Evolutionary conservation across 2,797 vertebrate genomes (phyloP).

Genomic region (Pangasius mekongensis): DNA sequence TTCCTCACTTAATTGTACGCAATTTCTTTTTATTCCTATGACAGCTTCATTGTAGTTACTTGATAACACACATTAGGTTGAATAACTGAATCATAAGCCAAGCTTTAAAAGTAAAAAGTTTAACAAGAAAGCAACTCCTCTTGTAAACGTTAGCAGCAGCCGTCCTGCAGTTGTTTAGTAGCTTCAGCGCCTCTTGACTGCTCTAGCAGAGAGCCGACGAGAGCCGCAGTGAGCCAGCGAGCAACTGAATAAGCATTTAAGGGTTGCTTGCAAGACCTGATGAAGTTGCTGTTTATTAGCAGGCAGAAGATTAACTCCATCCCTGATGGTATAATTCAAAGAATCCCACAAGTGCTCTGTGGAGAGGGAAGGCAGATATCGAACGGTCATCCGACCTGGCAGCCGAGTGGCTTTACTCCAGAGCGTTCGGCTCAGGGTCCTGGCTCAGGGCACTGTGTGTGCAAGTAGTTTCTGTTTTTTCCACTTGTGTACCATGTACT

Average conservation of each 20-base stretch:
- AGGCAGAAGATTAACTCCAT: conserved; percentile 13
- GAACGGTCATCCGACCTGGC: conserved; percentile 10
- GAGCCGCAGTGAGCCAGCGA: not conserved
- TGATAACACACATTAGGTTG: not conserved
- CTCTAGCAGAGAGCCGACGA: not conserved
- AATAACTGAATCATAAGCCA: not conserved
- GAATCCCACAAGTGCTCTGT: not conserved
- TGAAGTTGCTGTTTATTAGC: conserved; percentile 23
- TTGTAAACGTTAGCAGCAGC: not conserved
- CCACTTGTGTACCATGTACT: not conserved
- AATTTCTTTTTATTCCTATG: not conserved
- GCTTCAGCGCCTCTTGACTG: not conserved
- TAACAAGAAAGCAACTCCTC: not conserved
- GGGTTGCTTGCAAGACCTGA: conserved; percentile 4
- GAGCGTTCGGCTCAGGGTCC: not conserved
- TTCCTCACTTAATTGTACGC: not conserved
- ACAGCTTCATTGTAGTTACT: not conserved
- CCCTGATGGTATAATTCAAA: conserved; percentile 11
- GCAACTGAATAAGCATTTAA: conserved; percentile 2
- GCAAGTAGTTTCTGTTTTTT: not conserved
- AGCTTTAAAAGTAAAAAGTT: not conserved
- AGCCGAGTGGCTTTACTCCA: conserved; percentile 5
- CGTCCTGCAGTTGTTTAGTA: not conserved
- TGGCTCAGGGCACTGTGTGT: not conserved
- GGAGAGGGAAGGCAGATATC: not conserved